Evolutionary conservation across 1,140 invertebrate genomes (phyloP).

Genomic region (Pemphigus obesinymphae): DNA sequence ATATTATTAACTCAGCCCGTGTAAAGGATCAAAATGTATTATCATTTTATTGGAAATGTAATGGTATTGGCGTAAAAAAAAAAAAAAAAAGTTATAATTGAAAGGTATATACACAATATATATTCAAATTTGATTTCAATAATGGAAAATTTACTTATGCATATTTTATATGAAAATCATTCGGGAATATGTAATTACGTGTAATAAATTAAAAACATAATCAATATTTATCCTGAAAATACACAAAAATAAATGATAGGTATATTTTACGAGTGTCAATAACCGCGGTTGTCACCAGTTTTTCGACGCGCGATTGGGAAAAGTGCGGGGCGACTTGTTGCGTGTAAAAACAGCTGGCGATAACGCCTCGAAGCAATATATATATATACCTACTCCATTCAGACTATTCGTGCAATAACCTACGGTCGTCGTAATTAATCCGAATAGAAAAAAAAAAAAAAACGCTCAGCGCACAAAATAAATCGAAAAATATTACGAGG

Average conservation of each 20-base stretch:
- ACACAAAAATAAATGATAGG: no score
- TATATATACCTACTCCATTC: neutral
- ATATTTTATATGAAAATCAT: no score
- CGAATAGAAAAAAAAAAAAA: neutral
- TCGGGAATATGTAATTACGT: no score
- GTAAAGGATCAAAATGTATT: neutral
- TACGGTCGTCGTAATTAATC: neutral
- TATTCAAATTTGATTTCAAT: no score
- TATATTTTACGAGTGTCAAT: neutral
- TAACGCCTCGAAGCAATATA: slow-evolving; percentile 20
- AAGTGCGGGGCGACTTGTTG: neutral
- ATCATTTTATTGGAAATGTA: no score
- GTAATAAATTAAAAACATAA: no score
- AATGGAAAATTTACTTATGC: no score
- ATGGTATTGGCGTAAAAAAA: no score
- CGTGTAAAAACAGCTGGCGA: slow-evolving; percentile 33
- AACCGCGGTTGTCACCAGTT: slow-evolving; percentile 15
- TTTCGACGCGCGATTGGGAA: neutral
- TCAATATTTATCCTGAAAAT: no score
- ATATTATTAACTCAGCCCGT: neutral
- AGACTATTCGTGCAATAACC: slow-evolving; percentile 1
- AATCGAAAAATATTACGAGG: neutral
- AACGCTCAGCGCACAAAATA: neutral
- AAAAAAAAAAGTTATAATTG: no score
- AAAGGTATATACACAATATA: no score